Conservation (phyloP, 1,140 invertebrate species). For the Paracyclopina nana region DNA sequence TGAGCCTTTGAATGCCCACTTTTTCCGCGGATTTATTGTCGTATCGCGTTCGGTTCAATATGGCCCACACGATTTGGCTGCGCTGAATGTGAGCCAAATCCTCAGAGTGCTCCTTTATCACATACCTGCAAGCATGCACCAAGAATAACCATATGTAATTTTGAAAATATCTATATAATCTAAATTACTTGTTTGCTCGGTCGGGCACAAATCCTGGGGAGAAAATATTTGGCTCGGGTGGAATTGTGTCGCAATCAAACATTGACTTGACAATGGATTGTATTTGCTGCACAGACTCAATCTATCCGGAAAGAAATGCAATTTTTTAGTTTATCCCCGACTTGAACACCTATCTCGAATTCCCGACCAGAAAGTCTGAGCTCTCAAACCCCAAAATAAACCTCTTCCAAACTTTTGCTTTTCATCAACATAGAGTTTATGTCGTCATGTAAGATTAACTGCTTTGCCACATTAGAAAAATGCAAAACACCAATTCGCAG, state of each 20-base stretch:
- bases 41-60: neutral
- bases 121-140: neutral
- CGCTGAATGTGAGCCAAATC: constrained; percentile 5
- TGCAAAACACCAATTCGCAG: neutral
- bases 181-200: constrained; percentile 5
- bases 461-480: constrained; percentile 12
- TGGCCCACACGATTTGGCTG: constrained; percentile 11
- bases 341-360: neutral
- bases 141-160: neutral
- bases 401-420: constrained; percentile 19
- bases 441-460: constrained; percentile 12
- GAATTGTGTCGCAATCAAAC: constrained; percentile 1
- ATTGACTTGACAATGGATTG: neutral
- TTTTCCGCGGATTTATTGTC: neutral
- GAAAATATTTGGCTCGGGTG: constrained; percentile 8
- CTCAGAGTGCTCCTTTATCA: constrained; percentile 9
- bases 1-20: constrained; percentile 8
- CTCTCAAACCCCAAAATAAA: too few relatives aligned
- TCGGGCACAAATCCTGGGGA: neutral
- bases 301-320: neutral
- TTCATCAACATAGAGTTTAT: constrained; percentile 14
- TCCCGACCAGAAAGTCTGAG: neutral
- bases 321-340: too few relatives aligned
- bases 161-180: neutral
- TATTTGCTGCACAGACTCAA: neutral